A percentile compares a stretch with the other conserved stretches of the same genome.
Conservation (phyloP, 2,888 invertebrate species). For the Blera fallax region DNA sequence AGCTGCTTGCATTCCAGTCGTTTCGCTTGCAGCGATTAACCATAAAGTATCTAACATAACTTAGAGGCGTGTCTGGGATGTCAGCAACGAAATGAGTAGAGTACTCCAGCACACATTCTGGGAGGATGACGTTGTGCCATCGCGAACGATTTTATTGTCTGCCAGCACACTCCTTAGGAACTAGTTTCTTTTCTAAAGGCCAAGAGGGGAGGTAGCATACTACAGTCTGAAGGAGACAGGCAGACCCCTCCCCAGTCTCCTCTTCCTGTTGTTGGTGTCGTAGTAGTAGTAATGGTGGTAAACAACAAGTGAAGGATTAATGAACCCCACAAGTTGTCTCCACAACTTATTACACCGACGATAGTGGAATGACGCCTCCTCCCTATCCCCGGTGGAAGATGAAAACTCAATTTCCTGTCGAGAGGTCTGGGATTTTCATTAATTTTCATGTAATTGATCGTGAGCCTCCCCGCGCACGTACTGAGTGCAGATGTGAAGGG, state of each 20-base stretch:
- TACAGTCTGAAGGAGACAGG: not conserved
- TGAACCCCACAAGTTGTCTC: constrained; percentile 60
- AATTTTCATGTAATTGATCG: constrained; percentile 60
- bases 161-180: constrained; percentile 8
- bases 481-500: not conserved
- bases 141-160: not conserved
- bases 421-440: constrained; percentile 44
- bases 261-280: constrained; percentile 20
- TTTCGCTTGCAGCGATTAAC: constrained; percentile 54
- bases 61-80: constrained; percentile 59
- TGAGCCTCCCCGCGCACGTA: not conserved
- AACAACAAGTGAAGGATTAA: constrained; percentile 58
- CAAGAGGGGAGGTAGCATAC: not conserved
- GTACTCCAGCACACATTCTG: constrained; percentile 3
- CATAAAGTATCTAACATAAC: constrained; percentile 66
- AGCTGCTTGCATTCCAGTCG: constrained; percentile 32
- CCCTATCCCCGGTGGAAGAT: constrained; percentile 1
- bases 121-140: constrained; percentile 5
- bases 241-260: constrained; percentile 32
- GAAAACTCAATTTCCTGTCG: constrained; percentile 63
- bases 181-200: constrained; percentile 11
- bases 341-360: constrained; percentile 28
- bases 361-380: constrained; percentile 15
- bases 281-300: not conserved
- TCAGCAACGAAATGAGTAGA: constrained; percentile 61